A percentile compares a stretch with the other conserved stretches of the same genome.
These are phyloP conservation scores for Struthidea cinerea DNA, from an alignment of 2,113 vertebrate genomes.

Conservation along the genomic window DNA sequence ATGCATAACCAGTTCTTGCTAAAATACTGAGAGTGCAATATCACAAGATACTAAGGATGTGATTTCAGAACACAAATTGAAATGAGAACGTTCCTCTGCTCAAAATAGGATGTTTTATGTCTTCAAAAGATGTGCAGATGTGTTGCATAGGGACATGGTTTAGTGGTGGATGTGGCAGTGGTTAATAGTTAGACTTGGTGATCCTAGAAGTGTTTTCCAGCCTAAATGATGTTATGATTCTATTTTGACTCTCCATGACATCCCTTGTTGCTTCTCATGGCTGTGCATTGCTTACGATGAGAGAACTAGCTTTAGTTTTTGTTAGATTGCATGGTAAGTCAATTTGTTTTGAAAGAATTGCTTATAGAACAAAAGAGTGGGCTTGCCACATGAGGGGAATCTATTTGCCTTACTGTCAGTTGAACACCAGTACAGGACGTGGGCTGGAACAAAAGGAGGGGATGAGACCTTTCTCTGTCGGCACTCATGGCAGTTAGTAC, in stretches of 20 bases:
- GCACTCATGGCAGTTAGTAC: neutral
- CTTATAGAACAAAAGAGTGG: neutral
- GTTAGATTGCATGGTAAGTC: neutral
- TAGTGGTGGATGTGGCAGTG: neutral
- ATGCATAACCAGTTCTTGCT: neutral
- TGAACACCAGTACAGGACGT: neutral
- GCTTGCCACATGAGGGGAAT: neutral
- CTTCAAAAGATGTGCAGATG: neutral
- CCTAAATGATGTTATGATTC: neutral
- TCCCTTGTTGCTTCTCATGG: neutral
- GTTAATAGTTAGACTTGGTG: neutral
- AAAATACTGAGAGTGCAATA: neutral
- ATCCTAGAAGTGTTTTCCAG: neutral
- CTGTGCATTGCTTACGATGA: neutral
- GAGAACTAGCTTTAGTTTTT: neutral
- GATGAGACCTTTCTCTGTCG: neutral
- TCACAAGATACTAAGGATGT: neutral
- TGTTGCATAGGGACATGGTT: neutral
- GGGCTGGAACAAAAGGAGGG: neutral
- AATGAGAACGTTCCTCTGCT: neutral
- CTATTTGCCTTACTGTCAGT: neutral
- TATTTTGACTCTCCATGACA: neutral
- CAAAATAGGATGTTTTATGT: neutral
- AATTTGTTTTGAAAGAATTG: neutral
- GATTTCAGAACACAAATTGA: neutral